A percentile compares a stretch with the other conserved stretches of the same genome.
Evolutionary conservation across 2,113 vertebrate genomes (phyloP).

Genomic region (Tiliqua scincoides): DNA sequence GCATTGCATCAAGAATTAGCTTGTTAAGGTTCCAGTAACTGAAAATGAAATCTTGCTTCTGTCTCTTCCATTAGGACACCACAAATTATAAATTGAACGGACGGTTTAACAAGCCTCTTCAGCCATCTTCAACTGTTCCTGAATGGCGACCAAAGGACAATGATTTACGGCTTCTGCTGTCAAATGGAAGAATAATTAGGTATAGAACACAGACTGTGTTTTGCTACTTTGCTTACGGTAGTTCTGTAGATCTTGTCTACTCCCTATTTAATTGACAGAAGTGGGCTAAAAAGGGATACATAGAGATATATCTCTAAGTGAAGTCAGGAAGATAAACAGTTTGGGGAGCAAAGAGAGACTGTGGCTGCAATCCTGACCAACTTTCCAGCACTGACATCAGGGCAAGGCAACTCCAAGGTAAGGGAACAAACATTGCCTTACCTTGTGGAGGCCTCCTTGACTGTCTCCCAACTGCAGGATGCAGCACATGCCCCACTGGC

Average conservation of each 20-base stretch:
- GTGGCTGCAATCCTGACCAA: too few species aligned
- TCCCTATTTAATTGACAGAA: neutral
- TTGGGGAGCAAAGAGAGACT: neutral
- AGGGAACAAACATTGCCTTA: too few species aligned
- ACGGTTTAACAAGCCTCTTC: slow-evolving; percentile 93
- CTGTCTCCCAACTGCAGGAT: too few species aligned
- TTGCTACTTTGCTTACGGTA: slow-evolving; percentile 1
- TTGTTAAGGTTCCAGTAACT: neutral
- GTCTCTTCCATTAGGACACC: slow-evolving; percentile 77
- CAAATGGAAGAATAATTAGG: slow-evolving; percentile 96
- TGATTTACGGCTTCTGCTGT: slow-evolving; percentile 89
- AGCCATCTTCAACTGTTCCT: slow-evolving; percentile 87
- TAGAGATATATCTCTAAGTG: neutral
- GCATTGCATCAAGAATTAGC: neutral
- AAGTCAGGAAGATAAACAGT: neutral
- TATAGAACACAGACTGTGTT: slow-evolving; percentile 55
- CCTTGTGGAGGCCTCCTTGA: too few species aligned
- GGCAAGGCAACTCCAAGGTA: too few species aligned
- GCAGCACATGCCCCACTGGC: too few species aligned
- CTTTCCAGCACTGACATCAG: too few species aligned
- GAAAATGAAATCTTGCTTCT: slow-evolving; percentile 53
- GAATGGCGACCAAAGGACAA: slow-evolving; percentile 87
- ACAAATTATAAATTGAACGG: slow-evolving; percentile 86
- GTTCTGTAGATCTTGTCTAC: neutral
- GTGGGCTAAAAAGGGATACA: neutral